Conservation (phyloP, 2,113 vertebrate genomes). For the Xerus inauris region DNA sequence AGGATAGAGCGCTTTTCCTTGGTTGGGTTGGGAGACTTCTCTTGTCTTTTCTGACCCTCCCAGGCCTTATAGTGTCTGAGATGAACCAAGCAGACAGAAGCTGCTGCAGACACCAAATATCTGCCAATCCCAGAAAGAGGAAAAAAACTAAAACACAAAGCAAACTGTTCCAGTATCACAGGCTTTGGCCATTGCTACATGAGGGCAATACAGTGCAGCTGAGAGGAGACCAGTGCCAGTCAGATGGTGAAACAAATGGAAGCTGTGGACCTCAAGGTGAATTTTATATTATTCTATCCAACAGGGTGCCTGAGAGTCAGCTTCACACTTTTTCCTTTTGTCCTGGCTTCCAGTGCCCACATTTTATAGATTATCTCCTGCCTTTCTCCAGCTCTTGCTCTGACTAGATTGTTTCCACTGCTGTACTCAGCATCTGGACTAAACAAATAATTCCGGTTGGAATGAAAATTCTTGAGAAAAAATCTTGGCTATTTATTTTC, state of each 20-base stretch:
- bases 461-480: not conserved
- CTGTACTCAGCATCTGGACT: not conserved
- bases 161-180: rapidly evolving
- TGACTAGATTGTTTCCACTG: not conserved
- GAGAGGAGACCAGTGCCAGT: not conserved
- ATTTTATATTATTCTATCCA: not conserved
- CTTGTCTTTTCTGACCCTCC: not conserved
- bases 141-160: not conserved
- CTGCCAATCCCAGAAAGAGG: not conserved
- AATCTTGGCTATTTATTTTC: not conserved
- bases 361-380: not conserved
- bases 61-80: not conserved
- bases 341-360: not conserved
- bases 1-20: not conserved
- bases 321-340: not conserved
- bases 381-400: not conserved
- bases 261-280: rapidly evolving
- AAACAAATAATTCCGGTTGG: not conserved
- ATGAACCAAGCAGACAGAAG: not conserved
- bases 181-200: not conserved
- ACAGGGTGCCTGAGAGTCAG: not conserved
- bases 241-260: not conserved
- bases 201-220: no score
- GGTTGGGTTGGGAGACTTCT: rapidly evolving
- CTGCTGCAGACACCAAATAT: not conserved